These are phyloP conservation scores for Acleris emargana DNA, from an alignment of 2,888 invertebrate genomes.

Conservation along the genomic window DNA sequence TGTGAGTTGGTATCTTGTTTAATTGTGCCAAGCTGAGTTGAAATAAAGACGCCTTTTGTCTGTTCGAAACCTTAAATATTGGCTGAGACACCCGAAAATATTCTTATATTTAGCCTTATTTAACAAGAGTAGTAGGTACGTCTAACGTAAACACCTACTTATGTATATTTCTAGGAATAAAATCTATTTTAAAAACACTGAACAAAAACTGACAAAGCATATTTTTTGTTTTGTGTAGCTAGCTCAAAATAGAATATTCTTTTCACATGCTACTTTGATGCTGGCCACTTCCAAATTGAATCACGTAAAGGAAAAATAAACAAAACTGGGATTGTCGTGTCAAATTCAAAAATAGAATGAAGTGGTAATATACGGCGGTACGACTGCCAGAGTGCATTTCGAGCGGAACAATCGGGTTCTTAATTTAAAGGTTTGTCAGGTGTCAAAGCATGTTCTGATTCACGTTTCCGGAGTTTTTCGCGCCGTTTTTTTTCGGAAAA, in stretches of 20 bases:
- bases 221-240: neutral
- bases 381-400: constrained; percentile 23
- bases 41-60: neutral
- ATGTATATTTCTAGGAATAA: too few species aligned
- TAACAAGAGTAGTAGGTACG: too few species aligned
- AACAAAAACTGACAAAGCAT: neutral
- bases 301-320: constrained; percentile 35
- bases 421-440: constrained; percentile 45
- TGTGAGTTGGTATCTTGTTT: neutral
- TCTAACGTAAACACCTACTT: neutral
- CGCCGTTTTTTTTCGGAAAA: constrained; percentile 32
- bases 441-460: constrained; percentile 45
- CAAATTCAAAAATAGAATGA: constrained; percentile 53
- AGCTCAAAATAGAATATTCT: neutral
- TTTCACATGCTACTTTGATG: constrained; percentile 3
- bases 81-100: too few species aligned
- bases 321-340: constrained; percentile 44
- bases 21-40: neutral
- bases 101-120: too few species aligned
- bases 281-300: constrained; percentile 4
- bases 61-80: too few species aligned
- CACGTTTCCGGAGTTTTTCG: constrained; percentile 19
- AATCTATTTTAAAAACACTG: too few species aligned
- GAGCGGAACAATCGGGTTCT: constrained; percentile 37
- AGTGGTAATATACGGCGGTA: constrained; percentile 16